phyloP scores from a whole-genome alignment of 2,797 vertebrate genomes.

The Lepidocolaptes lacrymiger region DNA sequence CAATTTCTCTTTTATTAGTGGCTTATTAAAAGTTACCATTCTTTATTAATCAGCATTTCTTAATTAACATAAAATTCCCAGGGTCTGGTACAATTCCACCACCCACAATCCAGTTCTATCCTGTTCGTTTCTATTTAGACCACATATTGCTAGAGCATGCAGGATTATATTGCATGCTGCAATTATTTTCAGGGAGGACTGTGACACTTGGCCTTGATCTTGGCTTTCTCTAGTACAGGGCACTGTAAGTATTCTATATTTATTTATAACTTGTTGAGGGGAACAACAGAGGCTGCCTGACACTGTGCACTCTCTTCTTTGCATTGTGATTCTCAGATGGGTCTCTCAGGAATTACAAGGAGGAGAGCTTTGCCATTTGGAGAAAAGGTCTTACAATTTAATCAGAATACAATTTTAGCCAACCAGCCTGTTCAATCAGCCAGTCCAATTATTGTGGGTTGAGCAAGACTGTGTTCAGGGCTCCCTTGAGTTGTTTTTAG shows the following conservation, averaged over 20 bases:
- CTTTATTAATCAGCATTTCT: constrained; percentile 24
- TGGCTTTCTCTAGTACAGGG: constrained; percentile 30
- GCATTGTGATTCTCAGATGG: neutral
- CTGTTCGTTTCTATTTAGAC: constrained; percentile 34
- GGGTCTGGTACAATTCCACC: constrained; percentile 16
- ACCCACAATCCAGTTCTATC: neutral
- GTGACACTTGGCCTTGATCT: constrained; percentile 64
- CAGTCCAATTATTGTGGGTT: constrained; percentile 31
- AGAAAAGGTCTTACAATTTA: constrained; percentile 33
- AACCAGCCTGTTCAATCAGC: constrained; percentile 28
- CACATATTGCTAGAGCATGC: constrained; percentile 11
- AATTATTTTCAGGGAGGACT: constrained; percentile 57
- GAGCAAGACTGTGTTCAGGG: constrained; percentile 25
- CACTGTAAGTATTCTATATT: constrained; percentile 31
- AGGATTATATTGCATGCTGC: constrained; percentile 44
- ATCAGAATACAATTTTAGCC: constrained; percentile 35
- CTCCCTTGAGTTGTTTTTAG: constrained; percentile 37
- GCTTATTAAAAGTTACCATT: constrained; percentile 10
- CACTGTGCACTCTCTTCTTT: constrained; percentile 4
- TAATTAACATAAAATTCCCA: constrained; percentile 45
- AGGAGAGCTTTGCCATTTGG: constrained; percentile 35
- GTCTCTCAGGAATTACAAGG: constrained; percentile 3
- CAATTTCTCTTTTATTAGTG: constrained; percentile 21
- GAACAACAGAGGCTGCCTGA: constrained; percentile 24
- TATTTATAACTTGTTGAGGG: constrained; percentile 59